Base-by-base conservation (phyloP, 2,888 invertebrate genomes). In the Epsilonema sp. region DNA sequence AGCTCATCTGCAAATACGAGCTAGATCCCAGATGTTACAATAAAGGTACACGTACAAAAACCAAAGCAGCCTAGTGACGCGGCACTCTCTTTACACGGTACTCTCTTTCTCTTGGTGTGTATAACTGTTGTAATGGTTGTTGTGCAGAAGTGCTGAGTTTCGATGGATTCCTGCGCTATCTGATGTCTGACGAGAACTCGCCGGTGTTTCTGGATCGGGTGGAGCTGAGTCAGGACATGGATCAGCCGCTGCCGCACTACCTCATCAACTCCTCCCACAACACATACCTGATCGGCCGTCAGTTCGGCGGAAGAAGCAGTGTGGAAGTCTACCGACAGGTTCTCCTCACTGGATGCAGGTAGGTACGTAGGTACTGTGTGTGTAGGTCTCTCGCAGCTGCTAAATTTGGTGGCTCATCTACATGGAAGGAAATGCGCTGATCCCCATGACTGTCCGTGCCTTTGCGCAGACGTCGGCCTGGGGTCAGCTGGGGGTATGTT, bases 161-260 rank as follows among this genome's bases (percentile, higher is more conserved):
- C 67, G 92, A 94, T 68, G 94, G 94, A 36, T 77, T 97, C 57
- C 87, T 92, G 69, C 79, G 92, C 51, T 97, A 94, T 72, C 76
- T 97, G 55, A 97, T 99, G 90, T 94, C 94, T 0, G 97, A 99
- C 67, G 97, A 99, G 71, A 99, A 99, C 71, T 90, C 94, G 0
- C 94, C 97, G 0, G 94, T 99, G 53, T 97, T 97, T 71, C 74
- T 97, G 55, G 97, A 97, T 70, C 76, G 92, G n/a, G 60, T 59
- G 26, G 61, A 62, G 25, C 49, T 58, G 46, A 73, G 72, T 59
- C 72, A 73, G 66, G 94, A 97, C 55, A 94, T 99, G 97, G 94
- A 97, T 66, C 90, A 94, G 66, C 84, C 97, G 0, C 67, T 99
- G 46, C 80, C 87, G 8, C 94, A 97, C 67, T 97, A 99, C 71